Conservation (phyloP, 2,797 vertebrate species). For the Echeneis naucrates region DNA sequence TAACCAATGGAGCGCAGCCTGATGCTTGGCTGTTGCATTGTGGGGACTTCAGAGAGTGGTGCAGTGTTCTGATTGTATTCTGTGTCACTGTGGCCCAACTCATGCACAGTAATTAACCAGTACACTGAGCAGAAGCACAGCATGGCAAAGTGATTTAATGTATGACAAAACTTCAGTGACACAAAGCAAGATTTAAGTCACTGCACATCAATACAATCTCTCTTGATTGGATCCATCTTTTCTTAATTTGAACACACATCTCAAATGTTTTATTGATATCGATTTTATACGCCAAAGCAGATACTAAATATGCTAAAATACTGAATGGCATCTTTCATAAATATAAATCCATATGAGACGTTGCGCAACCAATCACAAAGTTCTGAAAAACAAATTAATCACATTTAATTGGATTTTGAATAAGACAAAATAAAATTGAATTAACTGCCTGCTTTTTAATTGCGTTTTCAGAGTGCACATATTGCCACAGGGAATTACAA, state of each 20-base stretch:
- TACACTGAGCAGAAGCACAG: background rate
- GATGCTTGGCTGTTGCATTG: slow-evolving; percentile 39
- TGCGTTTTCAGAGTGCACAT: background rate
- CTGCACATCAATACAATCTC: background rate
- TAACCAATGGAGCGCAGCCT: slow-evolving; percentile 61
- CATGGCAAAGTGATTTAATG: background rate
- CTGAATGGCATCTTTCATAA: background rate
- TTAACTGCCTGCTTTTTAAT: background rate
- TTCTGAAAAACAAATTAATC: background rate
- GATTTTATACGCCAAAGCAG: background rate
- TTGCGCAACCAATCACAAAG: background rate
- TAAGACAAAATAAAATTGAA: background rate
- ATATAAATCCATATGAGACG: background rate
- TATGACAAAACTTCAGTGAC: background rate
- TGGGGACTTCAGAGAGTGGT: background rate
- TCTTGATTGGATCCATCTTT: background rate
- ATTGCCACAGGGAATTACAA: background rate
- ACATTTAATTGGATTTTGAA: background rate
- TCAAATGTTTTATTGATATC: background rate
- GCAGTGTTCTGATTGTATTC: background rate
- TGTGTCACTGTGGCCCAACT: background rate
- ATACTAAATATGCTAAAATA: background rate
- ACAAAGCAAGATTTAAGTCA: background rate
- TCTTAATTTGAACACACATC: slow-evolving; percentile 10
- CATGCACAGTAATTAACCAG: slow-evolving; percentile 15